These are phyloP conservation scores for Luffia ferchaultella DNA, from an alignment of 2,888 invertebrate genomes.

Conservation along the genomic window DNA sequence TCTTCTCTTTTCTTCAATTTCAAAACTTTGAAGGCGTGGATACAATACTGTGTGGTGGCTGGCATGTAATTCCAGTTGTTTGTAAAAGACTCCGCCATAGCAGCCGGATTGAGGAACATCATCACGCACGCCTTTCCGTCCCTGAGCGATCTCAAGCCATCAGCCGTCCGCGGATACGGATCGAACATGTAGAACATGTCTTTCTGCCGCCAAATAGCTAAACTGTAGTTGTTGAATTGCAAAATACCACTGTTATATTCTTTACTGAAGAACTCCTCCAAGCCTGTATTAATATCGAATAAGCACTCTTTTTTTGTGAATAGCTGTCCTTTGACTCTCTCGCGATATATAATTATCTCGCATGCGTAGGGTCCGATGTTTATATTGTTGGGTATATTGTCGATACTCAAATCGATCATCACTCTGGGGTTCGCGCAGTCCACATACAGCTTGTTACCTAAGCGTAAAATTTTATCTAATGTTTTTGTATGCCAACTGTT, in stretches of 20 bases:
- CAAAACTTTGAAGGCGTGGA: conserved; percentile 70
- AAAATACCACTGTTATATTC: conserved; percentile 59
- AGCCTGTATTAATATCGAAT: conserved; percentile 49
- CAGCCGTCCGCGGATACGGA: conserved; percentile 68
- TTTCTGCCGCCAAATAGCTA: conserved; percentile 70
- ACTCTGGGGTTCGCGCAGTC: conserved; percentile 57
- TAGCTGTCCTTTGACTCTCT: conserved; percentile 51
- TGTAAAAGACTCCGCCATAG: conserved; percentile 58
- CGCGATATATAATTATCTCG: conserved; percentile 65
- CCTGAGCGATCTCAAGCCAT: conserved; percentile 58
- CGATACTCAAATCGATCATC: conserved; percentile 52
- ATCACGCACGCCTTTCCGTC: conserved; percentile 69
- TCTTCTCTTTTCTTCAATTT: conserved; percentile 51
- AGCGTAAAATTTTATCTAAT: conserved; percentile 63
- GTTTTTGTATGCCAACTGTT: conserved; percentile 67
- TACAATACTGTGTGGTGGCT: conserved; percentile 50
- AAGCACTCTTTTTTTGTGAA: conserved; percentile 59
- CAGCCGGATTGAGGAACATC: conserved; percentile 67
- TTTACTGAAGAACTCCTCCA: conserved; percentile 61
- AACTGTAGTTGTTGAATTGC: conserved; percentile 65
- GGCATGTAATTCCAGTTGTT: conserved; percentile 60
- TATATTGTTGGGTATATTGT: conserved; percentile 65
- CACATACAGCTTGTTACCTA: conserved; percentile 67
- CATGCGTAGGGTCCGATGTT: conserved; percentile 63
- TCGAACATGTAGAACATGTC: conserved; percentile 72